A percentile compares a stretch with the other conserved stretches of the same genome.
Conservation (phyloP, 2,797 vertebrate genomes). For the Chelon labrosus region DNA sequence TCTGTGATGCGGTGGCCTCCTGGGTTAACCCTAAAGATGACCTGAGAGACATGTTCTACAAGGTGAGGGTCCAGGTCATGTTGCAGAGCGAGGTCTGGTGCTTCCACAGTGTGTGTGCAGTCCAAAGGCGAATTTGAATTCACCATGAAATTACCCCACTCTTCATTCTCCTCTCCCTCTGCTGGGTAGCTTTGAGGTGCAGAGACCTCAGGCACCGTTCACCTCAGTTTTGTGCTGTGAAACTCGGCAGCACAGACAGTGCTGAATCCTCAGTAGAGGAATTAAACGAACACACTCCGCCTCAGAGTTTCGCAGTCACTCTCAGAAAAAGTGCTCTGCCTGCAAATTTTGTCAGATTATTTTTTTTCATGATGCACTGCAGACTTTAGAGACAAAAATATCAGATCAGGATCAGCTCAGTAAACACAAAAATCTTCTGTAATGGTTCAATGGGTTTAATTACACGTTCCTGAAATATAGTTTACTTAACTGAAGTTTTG, state of each 20-base stretch:
- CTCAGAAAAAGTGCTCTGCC: neutral
- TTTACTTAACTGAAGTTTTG: too few relatives aligned
- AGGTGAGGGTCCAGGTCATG: conserved; percentile 78
- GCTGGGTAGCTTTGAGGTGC: conserved; percentile 1
- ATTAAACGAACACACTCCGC: neutral
- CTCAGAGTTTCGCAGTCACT: neutral
- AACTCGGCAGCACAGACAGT: neutral
- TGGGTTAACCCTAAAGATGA: conserved; percentile 96
- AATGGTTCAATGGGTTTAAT: neutral
- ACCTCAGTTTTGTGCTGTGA: neutral
- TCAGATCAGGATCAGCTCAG: neutral
- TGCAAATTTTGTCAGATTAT: neutral
- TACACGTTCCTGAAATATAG: neutral
- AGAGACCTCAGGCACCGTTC: neutral
- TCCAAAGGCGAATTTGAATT: conserved; percentile 4
- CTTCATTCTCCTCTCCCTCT: neutral
- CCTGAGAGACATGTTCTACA: conserved; percentile 96
- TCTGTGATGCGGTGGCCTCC: conserved; percentile 95
- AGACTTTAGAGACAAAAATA: neutral
- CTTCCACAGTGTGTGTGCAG: too few relatives aligned
- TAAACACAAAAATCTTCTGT: neutral
- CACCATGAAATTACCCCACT: neutral
- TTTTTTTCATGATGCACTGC: neutral
- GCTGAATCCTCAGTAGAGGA: conserved; percentile 9
- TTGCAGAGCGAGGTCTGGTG: neutral